These are phyloP conservation scores for Colossoma macropomum DNA, from an alignment of 2,113 vertebrate species.

Conservation along the genomic window DNA sequence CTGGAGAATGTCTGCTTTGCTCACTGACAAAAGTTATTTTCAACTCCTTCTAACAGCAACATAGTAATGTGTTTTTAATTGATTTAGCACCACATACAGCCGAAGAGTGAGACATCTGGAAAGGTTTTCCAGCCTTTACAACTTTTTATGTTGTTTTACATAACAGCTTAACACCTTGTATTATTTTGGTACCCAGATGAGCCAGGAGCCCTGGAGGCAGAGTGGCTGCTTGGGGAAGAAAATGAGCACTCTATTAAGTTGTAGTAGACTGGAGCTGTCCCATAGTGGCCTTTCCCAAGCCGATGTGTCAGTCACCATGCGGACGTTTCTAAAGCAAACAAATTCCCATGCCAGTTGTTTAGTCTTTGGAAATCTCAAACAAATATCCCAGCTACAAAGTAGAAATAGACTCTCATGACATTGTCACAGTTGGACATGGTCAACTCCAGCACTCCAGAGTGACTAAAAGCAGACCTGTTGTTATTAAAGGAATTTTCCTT, in stretches of 20 bases:
- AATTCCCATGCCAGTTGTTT: neutral
- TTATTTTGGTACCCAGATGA: neutral
- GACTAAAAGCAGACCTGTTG: neutral
- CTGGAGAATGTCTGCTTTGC: neutral
- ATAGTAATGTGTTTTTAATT: neutral
- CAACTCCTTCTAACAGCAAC: neutral
- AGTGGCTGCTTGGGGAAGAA: neutral
- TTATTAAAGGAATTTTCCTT: neutral
- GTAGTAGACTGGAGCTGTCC: neutral
- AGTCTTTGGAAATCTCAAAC: neutral
- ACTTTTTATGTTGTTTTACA: neutral
- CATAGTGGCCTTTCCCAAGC: neutral
- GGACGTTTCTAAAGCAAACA: conserved; percentile 26
- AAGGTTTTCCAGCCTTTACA: neutral
- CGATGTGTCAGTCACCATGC: neutral
- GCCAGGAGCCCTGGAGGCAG: neutral
- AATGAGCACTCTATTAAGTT: neutral
- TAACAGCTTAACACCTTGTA: neutral
- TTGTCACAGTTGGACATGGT: neutral
- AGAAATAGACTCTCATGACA: neutral
- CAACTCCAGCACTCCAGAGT: neutral
- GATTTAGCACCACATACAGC: neutral
- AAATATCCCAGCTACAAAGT: neutral
- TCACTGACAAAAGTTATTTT: neutral
- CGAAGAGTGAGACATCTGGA: neutral